Conservation (phyloP, 2,113 vertebrate genomes). For the Megaceryle maxima region DNA sequence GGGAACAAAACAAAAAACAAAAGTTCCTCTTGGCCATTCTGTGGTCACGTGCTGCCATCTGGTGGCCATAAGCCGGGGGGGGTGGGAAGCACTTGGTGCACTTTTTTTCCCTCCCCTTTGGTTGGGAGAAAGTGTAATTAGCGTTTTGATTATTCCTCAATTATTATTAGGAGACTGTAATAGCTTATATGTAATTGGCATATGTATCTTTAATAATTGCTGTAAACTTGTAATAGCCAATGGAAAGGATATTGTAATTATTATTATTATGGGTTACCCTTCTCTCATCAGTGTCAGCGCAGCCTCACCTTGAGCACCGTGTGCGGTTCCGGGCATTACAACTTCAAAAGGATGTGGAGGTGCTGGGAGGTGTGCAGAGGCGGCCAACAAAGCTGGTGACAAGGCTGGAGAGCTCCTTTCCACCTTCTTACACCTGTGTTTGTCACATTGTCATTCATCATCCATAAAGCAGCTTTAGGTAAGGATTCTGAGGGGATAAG, state of each 20-base stretch:
- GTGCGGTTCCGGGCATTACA: not conserved
- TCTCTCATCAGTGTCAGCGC: not conserved
- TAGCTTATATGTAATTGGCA: not conserved
- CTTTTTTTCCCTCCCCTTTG: not conserved
- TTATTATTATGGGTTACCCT: not conserved
- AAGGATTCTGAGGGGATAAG: no score
- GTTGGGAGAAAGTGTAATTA: not conserved
- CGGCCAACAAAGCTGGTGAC: no score
- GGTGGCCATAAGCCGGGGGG: not conserved
- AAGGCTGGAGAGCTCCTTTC: not conserved
- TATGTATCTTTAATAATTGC: not conserved
- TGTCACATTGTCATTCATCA: no score
- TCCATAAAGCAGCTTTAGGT: no score
- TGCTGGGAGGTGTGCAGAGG: fast-evolving
- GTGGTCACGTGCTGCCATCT: not conserved
- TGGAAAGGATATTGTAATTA: no score
- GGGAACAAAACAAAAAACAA: no score
- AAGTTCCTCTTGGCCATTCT: fast-evolving
- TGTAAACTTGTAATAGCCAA: no score
- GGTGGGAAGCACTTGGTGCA: no score
- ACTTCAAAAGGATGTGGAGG: no score
- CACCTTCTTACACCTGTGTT: no score
- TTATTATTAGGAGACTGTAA: not conserved
- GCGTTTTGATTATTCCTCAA: no score
- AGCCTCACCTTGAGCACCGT: not conserved